Percentiles rank a stretch among this genome's conserved stretches.
Evolutionary conservation across 1,140 invertebrate species (phyloP).

Genomic region (Hermatobates lingyangjiaoensis): DNA sequence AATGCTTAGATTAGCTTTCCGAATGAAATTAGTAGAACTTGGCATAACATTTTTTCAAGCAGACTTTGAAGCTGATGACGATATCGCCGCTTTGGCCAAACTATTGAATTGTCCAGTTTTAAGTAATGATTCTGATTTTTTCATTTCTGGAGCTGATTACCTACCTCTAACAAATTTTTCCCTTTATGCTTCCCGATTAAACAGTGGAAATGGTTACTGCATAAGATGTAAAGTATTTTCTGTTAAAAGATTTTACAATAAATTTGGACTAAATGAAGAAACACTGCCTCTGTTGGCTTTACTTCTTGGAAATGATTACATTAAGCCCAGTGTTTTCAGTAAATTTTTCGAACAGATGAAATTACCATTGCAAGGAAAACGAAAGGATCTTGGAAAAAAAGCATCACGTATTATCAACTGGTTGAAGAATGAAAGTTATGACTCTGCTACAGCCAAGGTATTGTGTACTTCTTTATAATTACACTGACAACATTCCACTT

Average conservation of each 20-base stretch:
- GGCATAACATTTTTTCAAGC: constrained; percentile 44
- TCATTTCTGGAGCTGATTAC: constrained; percentile 61
- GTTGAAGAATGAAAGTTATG: constrained; percentile 46
- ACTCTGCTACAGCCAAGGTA: constrained; percentile 41
- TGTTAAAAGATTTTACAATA: constrained; percentile 42
- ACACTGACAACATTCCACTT: too few species aligned
- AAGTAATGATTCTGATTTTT: constrained; percentile 83
- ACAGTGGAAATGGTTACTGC: constrained; percentile 13
- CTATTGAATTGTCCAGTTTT: constrained; percentile 59
- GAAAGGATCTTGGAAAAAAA: constrained; percentile 32
- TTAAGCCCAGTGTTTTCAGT: constrained; percentile 41
- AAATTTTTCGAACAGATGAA: constrained; percentile 48
- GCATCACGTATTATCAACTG: constrained; percentile 47
- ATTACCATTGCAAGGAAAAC: constrained; percentile 33
- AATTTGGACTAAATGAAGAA: constrained; percentile 39
- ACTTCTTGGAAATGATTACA: constrained; percentile 72
- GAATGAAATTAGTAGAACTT: constrained; percentile 39
- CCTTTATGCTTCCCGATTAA: constrained; percentile 12
- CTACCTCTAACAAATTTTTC: constrained; percentile 55
- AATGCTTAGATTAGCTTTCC: constrained; percentile 49
- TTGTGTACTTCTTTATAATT: too few species aligned
- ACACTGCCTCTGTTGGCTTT: constrained; percentile 59
- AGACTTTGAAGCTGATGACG: constrained; percentile 71
- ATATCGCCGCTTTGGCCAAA: constrained; percentile 57
- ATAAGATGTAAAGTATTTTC: constrained; percentile 50